Evolutionary conservation across 1,140 invertebrate genomes (phyloP), one percentile per base, ranked within the genome.

Genomic region (Drosophila punjabiensis): DNA sequence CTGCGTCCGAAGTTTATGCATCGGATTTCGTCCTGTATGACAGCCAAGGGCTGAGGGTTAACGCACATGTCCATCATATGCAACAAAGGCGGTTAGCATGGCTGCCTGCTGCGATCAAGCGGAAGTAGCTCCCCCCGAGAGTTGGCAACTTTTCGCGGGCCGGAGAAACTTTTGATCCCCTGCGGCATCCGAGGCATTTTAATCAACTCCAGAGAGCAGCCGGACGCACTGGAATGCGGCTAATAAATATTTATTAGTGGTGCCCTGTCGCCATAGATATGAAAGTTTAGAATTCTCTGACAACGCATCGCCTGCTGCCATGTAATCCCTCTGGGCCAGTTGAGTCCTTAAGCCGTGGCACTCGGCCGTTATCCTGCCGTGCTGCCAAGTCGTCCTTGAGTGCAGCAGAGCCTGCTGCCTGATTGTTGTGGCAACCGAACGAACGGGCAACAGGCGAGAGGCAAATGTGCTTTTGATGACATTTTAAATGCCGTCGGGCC

Each of bases 391-490:
- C 61, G 76, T 67, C 79, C 68, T 67, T 82, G 83, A 82, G 71
- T 87, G 83, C 79, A 88, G 53, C 71, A 37, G 14, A 16, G 37
- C 18, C 62, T 24, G 11, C 45, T 28, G 61, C 68, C 45, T 65
- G 43, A 58, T 60, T 69, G 78, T 52, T 55, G 48, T 53, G 35
- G 50, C 76, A 52, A 24, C 11, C 13, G 43, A 37, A 50, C 13
- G 43, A 37, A 50, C 37, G 33, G 58, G 41, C 47, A 33, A 33
- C 18, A 53, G 52, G 52, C 52, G 24, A 63, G 14, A 37, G 24
- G 59, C 85, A 88, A 88, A 88, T 88, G 85, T 81, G 53, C 78
- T 89, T 89, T 85, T 88, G 85, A 88, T 88, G 85, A 68, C 85
- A 81, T 75, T 89, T 69, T 78, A 78, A 81, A 78, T 64, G 83